Evolutionary conservation across 2,113 vertebrate genomes (phyloP), one percentile per base, ranked within the genome.

Genomic region (Austrofundulus limnaeus): DNA sequence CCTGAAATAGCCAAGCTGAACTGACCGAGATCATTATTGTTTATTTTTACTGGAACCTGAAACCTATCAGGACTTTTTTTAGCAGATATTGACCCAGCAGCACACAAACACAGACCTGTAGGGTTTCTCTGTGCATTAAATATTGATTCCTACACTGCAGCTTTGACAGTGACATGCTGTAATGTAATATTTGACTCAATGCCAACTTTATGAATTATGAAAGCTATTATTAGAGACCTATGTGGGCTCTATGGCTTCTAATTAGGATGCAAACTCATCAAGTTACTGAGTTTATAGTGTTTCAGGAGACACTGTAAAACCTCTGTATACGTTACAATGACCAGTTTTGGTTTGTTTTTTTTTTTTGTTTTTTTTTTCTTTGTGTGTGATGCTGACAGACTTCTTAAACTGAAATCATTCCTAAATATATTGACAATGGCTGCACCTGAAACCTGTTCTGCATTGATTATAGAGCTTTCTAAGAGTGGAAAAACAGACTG

Each of bases 191-290:
- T 72, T 55, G 52, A 37, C 53, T 0, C 54, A 15, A 34, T 47
- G 0, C 10, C 39, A 41, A 31, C 21, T 10, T 10, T 50, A 48
- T 78, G 48, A 70, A 70, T 70, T 45, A 51, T 72, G 38, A 72
- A 69, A 42, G 56, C 69, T 71, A 50, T 68, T 61, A 37, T 16
- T 46, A 63, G 63, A 75, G 37, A 28, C 21, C 38, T 19, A 24
- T 38, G 23, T 1, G 58, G 19, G 8, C 31, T 34, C 31, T 9
- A n/a, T n/a, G 31, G 31, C 1, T 8, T 23, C 43, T 70, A 49
- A 81, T 80, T 64, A 54, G 55, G 24, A 74, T 70, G 57, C 46
- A 77, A 62, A 70, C 15, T 43, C 60, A 46, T 70, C 38, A 69
- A 15, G 61, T 12, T 13, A 3, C 37, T 23, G 9, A 72, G 56